Evolutionary conservation across 2,113 vertebrate genomes (phyloP).

Genomic region (Martes martes): DNA sequence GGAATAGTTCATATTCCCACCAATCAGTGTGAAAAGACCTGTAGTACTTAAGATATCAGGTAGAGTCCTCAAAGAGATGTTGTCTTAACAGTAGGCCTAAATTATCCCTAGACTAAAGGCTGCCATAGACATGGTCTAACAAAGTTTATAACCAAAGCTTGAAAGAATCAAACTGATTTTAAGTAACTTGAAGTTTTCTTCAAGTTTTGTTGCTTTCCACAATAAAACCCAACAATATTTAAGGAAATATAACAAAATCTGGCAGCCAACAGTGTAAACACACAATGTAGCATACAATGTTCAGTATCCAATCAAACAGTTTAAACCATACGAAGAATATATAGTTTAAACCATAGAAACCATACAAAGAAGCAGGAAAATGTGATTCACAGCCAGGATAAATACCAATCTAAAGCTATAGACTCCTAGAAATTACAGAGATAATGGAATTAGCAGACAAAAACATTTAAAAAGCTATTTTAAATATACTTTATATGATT

Average conservation of each 20-base stretch:
- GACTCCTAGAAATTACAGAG: neutral
- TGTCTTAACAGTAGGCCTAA: neutral
- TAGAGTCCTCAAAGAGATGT: neutral
- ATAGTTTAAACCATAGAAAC: too few species aligned
- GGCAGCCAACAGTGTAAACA: neutral
- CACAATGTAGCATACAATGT: neutral
- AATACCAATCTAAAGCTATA: neutral
- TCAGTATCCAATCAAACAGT: too few species aligned
- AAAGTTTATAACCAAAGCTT: neutral
- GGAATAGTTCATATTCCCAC: neutral
- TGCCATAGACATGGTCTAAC: neutral
- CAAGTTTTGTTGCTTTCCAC: neutral
- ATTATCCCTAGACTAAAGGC: neutral
- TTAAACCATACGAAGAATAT: too few species aligned
- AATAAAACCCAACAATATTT: constrained; percentile 11
- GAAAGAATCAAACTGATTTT: neutral
- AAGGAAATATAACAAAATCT: neutral
- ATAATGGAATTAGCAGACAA: neutral
- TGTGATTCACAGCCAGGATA: neutral
- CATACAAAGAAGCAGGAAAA: neutral
- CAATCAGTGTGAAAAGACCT: neutral
- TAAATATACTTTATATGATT: neutral
- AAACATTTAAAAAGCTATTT: neutral
- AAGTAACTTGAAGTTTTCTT: neutral
- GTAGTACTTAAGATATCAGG: neutral